phyloP scores from a whole-genome alignment of 2,113 vertebrate species.

The Oenanthe oenanthe region DNA sequence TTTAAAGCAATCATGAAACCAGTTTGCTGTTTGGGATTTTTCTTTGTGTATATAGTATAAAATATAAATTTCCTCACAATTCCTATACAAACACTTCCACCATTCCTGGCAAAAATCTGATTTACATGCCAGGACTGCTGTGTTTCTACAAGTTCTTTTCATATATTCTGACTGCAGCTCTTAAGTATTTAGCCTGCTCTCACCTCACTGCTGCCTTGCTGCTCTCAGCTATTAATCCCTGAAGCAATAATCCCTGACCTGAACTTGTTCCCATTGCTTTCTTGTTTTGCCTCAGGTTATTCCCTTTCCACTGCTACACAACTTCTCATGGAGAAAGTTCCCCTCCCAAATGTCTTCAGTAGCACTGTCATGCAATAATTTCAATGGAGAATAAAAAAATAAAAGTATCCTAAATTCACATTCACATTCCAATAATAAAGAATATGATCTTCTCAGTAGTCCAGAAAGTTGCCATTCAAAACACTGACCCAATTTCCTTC shows the following conservation, averaged over 20 bases:
- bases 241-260: slow-evolving; percentile 16
- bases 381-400: not conserved
- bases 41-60: not conserved
- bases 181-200: slow-evolving; percentile 24
- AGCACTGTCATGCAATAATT: not conserved
- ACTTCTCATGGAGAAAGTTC: not conserved
- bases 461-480: not conserved
- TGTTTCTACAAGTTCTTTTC: slow-evolving; percentile 7
- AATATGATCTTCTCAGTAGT: not conserved
- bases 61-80: not conserved
- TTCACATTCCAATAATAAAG: not conserved
- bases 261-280: slow-evolving; percentile 25
- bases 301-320: not conserved
- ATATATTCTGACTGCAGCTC: not conserved
- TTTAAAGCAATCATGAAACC: not conserved
- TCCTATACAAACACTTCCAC: not conserved
- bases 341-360: not conserved
- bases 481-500: not conserved
- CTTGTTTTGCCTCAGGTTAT: slow-evolving; percentile 45
- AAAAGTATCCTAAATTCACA: not conserved
- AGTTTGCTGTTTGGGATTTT: not conserved
- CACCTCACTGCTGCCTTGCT: not conserved
- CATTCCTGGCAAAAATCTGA: not conserved
- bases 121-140: not conserved
- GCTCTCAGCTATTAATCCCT: not conserved